These are phyloP conservation scores for Agrilus cyanescens DNA, from an alignment of 2,888 invertebrate genomes.

Conservation along the genomic window DNA sequence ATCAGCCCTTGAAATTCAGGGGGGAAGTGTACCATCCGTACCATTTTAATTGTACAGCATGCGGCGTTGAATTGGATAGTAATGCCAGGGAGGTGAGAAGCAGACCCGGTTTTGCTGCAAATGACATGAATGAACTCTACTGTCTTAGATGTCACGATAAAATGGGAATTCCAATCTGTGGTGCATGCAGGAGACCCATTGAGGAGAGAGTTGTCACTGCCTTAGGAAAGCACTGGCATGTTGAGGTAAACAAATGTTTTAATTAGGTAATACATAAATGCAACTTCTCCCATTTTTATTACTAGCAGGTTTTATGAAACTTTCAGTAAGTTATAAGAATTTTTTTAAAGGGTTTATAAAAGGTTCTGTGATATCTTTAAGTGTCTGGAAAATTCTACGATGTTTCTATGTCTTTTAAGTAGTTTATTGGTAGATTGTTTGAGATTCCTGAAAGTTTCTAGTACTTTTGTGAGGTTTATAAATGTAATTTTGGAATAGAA, in stretches of 20 bases:
- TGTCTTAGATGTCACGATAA: slow-evolving; percentile 97
- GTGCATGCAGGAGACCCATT: slow-evolving; percentile 96
- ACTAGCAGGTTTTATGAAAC: too few species aligned
- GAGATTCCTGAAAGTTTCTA: too few species aligned
- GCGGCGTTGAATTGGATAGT: slow-evolving; percentile 84
- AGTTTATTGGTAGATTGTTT: too few species aligned
- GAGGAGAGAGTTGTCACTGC: slow-evolving; percentile 98
- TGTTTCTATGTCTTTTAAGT: too few species aligned
- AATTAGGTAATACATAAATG: too few species aligned
- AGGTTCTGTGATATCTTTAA: too few species aligned
- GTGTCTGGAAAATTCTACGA: too few species aligned
- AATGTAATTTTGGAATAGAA: too few species aligned
- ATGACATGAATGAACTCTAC: slow-evolving; percentile 91
- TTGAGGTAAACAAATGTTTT: slow-evolving; percentile 52
- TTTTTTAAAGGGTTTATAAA: too few species aligned
- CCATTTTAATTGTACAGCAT: slow-evolving; percentile 94
- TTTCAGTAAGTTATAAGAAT: too few species aligned
- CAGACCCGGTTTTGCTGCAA: slow-evolving; percentile 77
- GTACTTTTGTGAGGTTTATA: too few species aligned
- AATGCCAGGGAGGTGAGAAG: slow-evolving; percentile 94
- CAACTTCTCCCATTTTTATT: too few species aligned
- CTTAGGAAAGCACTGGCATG: slow-evolving; percentile 96
- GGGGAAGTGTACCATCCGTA: slow-evolving; percentile 99
- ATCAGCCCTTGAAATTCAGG: slow-evolving; percentile 78
- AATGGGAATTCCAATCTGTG: slow-evolving; percentile 99